Base-by-base conservation (phyloP, 2,888 invertebrate genomes). In the Plemyria rubiginata region DNA sequence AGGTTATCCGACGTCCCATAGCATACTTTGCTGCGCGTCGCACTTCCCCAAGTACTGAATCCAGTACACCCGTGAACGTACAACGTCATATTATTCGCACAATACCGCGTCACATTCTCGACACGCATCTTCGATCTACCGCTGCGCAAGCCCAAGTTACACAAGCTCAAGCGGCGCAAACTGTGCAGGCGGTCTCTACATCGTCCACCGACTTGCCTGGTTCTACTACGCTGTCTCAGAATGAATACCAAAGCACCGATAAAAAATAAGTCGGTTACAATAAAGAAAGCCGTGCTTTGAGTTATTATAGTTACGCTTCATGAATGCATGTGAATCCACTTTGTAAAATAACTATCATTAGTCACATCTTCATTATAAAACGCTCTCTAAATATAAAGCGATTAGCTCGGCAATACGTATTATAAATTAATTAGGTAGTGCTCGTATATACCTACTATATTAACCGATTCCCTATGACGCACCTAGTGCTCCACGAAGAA, bases 51-150 rank as follows among this genome's bases (percentile, higher is more conserved):
- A 60, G 57, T 0, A 7, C 54, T 11, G 50, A 13, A 3, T 43
- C 40, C 8, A 45, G 54, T 16, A 6, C 38, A 29, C 22, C 60
- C 28, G 54, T 49, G n/a, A 56, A 55, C 16, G 50, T 62, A 9
- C 63, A 66, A 9, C 59, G 65, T n/a, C 59, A 58, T 12, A 53
- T 66, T 15, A 62, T 66, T 52, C 60, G 66, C 11, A 60, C 66
- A 22, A 52, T 63, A 41, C 63, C 66, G 50, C 65, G 65, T 36
- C 57, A 61, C 54, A 36, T 65, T 22, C 51, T 65, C 29, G 51
- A 41, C n/a, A 12, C 46, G 11, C 58, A 54, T 15, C 51, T 63
- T 8, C 62, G 54, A n/a, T 11, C 58, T 8, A 4, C 15, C n/a
- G 36, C 13, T 16, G 4, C 46, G 16, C 45, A 16, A n/a, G 32